phyloP scores from a whole-genome alignment of 2,888 invertebrate species.

The Lithodes maja region DNA sequence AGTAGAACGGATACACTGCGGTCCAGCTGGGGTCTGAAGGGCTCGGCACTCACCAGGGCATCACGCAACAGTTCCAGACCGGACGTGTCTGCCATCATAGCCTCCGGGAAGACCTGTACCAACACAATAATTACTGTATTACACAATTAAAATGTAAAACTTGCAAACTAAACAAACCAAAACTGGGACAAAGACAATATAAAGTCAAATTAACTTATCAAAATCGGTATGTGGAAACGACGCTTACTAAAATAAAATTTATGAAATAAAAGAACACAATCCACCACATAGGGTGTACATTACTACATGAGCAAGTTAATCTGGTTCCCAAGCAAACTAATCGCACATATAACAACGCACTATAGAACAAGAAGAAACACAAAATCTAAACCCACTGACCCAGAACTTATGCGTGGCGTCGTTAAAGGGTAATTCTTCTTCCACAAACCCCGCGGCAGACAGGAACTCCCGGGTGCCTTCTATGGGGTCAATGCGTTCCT shows the following conservation, averaged over 20 bases:
- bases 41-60: slow-evolving; percentile 85
- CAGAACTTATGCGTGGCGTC: slow-evolving; percentile 66
- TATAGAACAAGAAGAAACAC: background rate
- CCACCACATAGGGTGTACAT: too few relatives aligned
- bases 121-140: background rate
- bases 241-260: too few relatives aligned
- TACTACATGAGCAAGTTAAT: too few relatives aligned
- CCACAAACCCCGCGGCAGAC: slow-evolving; percentile 86
- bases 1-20: slow-evolving; percentile 87
- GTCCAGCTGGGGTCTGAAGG: slow-evolving; percentile 88
- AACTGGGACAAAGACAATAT: too few relatives aligned
- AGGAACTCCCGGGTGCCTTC: slow-evolving; percentile 89
- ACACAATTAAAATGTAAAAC: too few relatives aligned
- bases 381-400: slow-evolving; percentile 39
- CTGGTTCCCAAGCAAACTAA: too few relatives aligned
- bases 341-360: too few relatives aligned
- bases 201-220: too few relatives aligned
- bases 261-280: too few relatives aligned
- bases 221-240: too few relatives aligned
- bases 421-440: slow-evolving; percentile 59
- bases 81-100: slow-evolving; percentile 72
- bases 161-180: too few relatives aligned
- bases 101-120: slow-evolving; percentile 64
- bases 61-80: slow-evolving; percentile 82
- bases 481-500: slow-evolving; percentile 86